Percentiles rank a stretch among this genome's conserved stretches.
Evolutionary conservation across 2,888 invertebrate species (phyloP).

Genomic region (Desoria tigrina): DNA sequence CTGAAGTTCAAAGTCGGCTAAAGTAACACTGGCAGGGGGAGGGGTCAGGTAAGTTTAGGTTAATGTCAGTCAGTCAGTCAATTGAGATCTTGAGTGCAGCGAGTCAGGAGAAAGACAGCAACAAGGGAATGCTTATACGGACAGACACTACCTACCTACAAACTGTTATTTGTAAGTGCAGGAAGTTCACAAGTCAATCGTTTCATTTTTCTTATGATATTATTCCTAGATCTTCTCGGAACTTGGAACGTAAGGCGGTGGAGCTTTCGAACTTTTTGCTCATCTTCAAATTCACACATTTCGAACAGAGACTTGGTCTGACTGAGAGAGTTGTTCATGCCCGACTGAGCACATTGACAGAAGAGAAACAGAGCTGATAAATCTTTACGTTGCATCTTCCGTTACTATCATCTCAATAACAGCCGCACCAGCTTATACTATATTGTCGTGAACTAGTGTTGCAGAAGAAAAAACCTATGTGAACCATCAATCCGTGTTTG

Average conservation of each 20-base stretch:
- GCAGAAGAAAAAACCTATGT: not conserved
- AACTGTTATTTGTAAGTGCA: too few species aligned
- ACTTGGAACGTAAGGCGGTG: not conserved
- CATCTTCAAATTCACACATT: conserved; percentile 18
- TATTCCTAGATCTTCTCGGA: not conserved
- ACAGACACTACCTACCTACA: too few species aligned
- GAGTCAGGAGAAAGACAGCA: too few species aligned
- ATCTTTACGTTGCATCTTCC: conserved; percentile 8
- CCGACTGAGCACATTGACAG: conserved; percentile 19
- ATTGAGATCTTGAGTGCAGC: not conserved
- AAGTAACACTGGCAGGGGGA: not conserved
- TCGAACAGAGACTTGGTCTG: conserved; percentile 11
- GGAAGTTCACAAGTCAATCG: too few species aligned
- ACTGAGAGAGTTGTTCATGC: conserved; percentile 12
- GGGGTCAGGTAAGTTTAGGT: not conserved
- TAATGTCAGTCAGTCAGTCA: conserved; percentile 8
- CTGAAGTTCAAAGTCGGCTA: conserved; percentile 9
- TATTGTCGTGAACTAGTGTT: conserved; percentile 4
- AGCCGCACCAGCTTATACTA: not conserved
- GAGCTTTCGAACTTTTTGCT: conserved; percentile 3
- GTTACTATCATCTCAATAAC: not conserved
- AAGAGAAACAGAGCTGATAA: conserved; percentile 27
- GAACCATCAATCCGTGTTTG: conserved; percentile 3
- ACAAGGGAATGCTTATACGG: too few species aligned
- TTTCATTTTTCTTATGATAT: too few species aligned